Base-by-base conservation (phyloP, 2,888 invertebrate genomes). In the Macropis europaea region DNA sequence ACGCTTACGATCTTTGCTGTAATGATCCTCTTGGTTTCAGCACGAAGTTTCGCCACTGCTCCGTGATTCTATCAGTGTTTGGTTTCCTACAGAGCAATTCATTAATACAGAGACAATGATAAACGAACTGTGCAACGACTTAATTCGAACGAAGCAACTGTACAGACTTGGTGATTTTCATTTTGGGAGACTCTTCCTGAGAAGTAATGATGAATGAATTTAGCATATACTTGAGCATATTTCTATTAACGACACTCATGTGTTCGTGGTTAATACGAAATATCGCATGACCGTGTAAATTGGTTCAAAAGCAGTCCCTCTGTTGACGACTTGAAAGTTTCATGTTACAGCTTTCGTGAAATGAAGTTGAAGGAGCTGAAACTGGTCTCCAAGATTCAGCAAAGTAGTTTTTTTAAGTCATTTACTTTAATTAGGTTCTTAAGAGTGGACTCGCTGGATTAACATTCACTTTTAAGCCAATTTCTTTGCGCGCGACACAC, bases 201-300 rank as follows among this genome's bases (percentile, higher is more conserved):
- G n/a, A 56, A 32, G 15, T 13, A 32, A 42, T 3, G 13, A 32
- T 9, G 19, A n/a, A n/a, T n/a, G 19, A 36, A 40, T 40, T 17
- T 42, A 17, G 15, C 24, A 15, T 17, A 17, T 56, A 38, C 11
- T 1, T 26, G 38, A 66, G 22, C 43, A 43, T 42, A 62, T 2
- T 57, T 40, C 63, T 42, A 76, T 71, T 60, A 67, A 59, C 43
- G 30, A 34, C 36, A 47, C 13, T 54, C 19, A 36, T 26, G 24
- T 30, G 45, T 56, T 64, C 40, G 75, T 75, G 30, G 71, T 76
- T 71, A 76, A 67, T 75, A 63, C 28, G 6, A 28, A 43, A 15
- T 13, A 26, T 42, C 7, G 53, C 64, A 54, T 56, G 59, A 28
- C 22, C 26, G 26, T 34, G 19, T 11, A 28, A 28, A 52, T 60